Percentiles rank a stretch among this genome's conserved stretches.
Evolutionary conservation across 1,140 invertebrate genomes (phyloP).

Genomic region (Calliopsis andreniformis): DNA sequence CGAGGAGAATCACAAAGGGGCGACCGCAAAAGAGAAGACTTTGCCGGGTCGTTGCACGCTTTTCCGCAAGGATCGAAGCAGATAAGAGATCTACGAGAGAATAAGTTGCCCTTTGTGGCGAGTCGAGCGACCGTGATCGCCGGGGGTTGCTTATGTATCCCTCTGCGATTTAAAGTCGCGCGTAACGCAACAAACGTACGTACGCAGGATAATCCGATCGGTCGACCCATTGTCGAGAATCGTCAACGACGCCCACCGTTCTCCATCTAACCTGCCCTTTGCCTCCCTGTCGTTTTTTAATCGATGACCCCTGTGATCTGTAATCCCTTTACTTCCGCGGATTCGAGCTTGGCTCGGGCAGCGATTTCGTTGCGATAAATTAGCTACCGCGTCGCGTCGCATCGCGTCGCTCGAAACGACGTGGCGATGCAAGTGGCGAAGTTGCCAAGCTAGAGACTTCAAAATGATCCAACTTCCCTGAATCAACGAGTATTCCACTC

Average conservation of each 20-base stretch:
- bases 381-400: neutral
- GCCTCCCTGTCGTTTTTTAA: neutral
- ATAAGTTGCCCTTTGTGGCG: conserved; percentile 61
- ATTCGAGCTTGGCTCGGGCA: conserved; percentile 19
- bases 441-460: too few relatives aligned
- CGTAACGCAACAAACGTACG: conserved; percentile 41
- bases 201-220: conserved; percentile 50
- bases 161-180: conserved; percentile 56
- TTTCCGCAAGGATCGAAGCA: conserved; percentile 65
- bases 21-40: conserved; percentile 60
- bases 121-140: conserved; percentile 42
- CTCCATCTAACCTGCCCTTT: neutral
- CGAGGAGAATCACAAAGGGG: conserved; percentile 53
- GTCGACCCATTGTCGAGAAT: conserved; percentile 17
- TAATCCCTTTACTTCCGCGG: conserved; percentile 52
- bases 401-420: neutral
- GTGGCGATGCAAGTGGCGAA: neutral
- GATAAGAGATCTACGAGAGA: conserved; percentile 67
- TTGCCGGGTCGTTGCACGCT: conserved; percentile 68
- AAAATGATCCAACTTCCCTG: too few relatives aligned
- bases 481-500: neutral
- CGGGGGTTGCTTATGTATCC: conserved; percentile 32
- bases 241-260: conserved; percentile 23
- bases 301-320: conserved; percentile 14
- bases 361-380: conserved; percentile 18